Conservation (phyloP, 2,888 invertebrate species). For the Yponomeuta plumbellus region DNA sequence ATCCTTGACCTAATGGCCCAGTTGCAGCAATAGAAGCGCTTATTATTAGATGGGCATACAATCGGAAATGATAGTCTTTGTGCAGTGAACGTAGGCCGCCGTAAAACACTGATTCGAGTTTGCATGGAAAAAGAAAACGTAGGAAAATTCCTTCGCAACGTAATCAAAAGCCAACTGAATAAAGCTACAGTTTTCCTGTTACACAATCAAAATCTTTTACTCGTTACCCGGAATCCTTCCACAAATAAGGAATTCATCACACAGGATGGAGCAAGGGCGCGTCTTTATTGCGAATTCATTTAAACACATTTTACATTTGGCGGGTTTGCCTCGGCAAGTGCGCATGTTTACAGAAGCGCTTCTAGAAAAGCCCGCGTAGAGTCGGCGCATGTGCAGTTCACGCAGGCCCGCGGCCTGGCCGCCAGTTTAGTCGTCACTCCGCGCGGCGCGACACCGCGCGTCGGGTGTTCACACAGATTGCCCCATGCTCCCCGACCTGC, state of each 20-base stretch:
- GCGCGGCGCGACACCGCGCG: neutral
- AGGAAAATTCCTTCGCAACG: neutral
- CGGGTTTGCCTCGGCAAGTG: constrained; percentile 27
- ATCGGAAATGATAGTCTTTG: neutral
- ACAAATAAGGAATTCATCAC: neutral
- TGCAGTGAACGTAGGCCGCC: neutral
- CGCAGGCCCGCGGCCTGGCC: constrained; percentile 17
- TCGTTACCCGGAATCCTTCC: neutral
- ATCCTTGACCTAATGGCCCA: neutral
- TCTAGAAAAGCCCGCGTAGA: constrained; percentile 46
- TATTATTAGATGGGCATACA: neutral
- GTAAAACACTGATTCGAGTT: neutral
- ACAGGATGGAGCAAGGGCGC: neutral
- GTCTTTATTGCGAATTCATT: neutral
- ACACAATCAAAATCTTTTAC: neutral
- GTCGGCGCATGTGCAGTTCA: constrained; percentile 28
- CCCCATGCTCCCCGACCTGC: neutral
- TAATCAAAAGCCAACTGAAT: neutral
- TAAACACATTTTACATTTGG: constrained; percentile 21
- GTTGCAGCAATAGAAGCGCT: neutral
- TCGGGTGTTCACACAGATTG: neutral
- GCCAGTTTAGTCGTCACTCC: neutral
- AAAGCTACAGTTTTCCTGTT: neutral
- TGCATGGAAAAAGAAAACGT: neutral
- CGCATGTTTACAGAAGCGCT: constrained; percentile 41